Evolutionary conservation across 2,888 invertebrate genomes (phyloP).

Genomic region (Gandaritis pyraliata): DNA sequence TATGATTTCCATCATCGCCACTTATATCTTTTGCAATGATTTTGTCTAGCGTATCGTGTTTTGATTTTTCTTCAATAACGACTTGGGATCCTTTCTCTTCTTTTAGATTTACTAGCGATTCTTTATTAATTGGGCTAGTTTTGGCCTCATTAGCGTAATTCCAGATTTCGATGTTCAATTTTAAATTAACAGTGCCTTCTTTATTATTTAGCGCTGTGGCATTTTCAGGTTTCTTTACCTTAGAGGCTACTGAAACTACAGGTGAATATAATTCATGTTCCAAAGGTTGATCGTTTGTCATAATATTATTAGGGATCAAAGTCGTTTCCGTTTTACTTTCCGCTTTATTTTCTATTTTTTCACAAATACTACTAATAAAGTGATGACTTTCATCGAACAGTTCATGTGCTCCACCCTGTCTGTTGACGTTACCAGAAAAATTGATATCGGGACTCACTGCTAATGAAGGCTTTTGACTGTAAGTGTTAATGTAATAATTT

Average conservation of each 20-base stretch:
- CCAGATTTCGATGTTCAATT: constrained; percentile 59
- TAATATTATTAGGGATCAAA: not conserved
- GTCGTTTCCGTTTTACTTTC: not conserved
- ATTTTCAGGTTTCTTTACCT: constrained; percentile 34
- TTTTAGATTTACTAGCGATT: constrained; percentile 33
- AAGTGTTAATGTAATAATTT: constrained; percentile 39
- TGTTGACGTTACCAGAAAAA: constrained; percentile 11
- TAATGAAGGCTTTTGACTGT: constrained; percentile 40
- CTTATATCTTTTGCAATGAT: constrained; percentile 35
- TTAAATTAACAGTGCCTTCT: constrained; percentile 58
- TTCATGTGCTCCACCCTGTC: constrained; percentile 12
- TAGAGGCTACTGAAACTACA: constrained; percentile 1
- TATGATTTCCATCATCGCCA: constrained; percentile 38
- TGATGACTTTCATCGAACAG: constrained; percentile 7
- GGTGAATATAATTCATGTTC: constrained; percentile 2
- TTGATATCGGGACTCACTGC: constrained; percentile 23
- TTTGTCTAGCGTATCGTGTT: constrained; percentile 44
- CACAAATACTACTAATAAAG: constrained; percentile 1
- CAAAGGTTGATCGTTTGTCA: not conserved
- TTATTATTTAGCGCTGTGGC: constrained; percentile 49
- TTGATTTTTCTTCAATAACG: constrained; percentile 43
- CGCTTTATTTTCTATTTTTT: constrained; percentile 4
- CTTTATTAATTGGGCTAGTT: not conserved
- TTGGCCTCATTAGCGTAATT: constrained; percentile 37
- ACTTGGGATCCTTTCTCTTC: constrained; percentile 53